A percentile compares a stretch with the other conserved stretches of the same genome.
phyloP scores from a whole-genome alignment of 2,113 vertebrate genomes.

The Marcusenius ussheri region DNA sequence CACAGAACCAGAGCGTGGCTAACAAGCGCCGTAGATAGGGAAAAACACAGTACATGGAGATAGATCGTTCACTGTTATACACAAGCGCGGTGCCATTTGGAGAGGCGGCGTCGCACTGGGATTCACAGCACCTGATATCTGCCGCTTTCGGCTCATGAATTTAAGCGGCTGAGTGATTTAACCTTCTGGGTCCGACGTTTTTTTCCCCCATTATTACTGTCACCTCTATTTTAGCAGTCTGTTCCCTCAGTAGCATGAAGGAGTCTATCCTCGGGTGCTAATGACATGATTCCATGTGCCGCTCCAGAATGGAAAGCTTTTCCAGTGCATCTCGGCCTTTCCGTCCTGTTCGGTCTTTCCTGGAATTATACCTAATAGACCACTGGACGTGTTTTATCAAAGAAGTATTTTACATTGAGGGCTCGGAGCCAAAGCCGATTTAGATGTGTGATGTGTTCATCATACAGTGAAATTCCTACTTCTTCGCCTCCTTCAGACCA shows the following conservation, averaged over 20 bases:
- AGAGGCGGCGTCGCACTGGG: no score
- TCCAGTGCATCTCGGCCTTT: not conserved
- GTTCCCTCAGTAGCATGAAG: not conserved
- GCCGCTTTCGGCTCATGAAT: constrained; percentile 13
- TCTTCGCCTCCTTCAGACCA: not conserved
- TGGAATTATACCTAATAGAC: not conserved
- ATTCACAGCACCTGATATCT: not conserved
- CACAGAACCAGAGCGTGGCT: not conserved
- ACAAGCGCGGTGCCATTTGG: no score
- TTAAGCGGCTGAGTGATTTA: constrained; percentile 9
- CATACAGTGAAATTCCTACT: not conserved
- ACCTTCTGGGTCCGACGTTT: not conserved
- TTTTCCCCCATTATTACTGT: not conserved
- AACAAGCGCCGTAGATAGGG: not conserved
- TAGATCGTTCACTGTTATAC: no score
- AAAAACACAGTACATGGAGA: no score
- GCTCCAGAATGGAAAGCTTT: not conserved
- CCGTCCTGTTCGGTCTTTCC: not conserved
- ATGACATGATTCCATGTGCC: not conserved
- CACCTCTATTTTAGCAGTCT: not conserved
- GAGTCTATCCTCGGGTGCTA: not conserved
- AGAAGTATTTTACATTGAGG: not conserved
- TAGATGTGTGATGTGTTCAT: not conserved
- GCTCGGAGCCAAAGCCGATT: not conserved
- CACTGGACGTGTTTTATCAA: not conserved